A percentile compares a stretch with the other conserved stretches of the same genome.
These are phyloP conservation scores for Danio choprae DNA, from an alignment of 2,797 vertebrate species.

Conservation along the genomic window DNA sequence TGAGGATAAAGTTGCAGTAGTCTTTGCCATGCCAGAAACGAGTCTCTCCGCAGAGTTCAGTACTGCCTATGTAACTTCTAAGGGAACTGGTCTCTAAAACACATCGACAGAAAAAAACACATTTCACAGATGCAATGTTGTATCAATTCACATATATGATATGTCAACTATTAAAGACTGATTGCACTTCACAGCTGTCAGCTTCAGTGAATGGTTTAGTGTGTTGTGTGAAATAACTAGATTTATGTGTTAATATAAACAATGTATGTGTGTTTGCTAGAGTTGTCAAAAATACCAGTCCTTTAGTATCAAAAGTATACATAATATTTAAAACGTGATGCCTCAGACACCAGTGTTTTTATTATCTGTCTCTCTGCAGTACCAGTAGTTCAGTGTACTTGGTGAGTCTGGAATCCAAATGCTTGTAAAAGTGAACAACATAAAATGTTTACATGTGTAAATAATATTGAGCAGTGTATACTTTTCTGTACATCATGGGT, in stretches of 20 bases:
- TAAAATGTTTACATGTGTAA: no score
- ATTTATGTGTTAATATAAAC: background rate
- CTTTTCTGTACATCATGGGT: no score
- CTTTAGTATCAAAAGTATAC: no score
- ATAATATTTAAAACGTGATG: no score
- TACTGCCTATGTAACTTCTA: constrained; percentile 66
- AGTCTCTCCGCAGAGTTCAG: constrained; percentile 69
- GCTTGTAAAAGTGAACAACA: no score
- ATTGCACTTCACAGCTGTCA: background rate
- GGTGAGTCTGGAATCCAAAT: no score
- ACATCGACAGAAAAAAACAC: background rate
- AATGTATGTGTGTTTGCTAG: background rate
- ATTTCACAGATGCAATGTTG: background rate
- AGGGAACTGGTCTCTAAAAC: constrained; percentile 63
- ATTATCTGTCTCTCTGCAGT: no score
- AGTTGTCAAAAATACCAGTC: no score
- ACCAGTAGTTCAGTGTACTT: no score
- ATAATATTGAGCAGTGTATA: no score
- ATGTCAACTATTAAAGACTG: background rate
- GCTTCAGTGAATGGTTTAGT: constrained; percentile 14
- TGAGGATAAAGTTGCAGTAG: constrained; percentile 70
- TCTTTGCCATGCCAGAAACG: constrained; percentile 66
- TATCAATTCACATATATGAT: background rate
- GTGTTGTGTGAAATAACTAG: constrained; percentile 3
- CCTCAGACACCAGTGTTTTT: no score